Base-by-base conservation (phyloP, 2,888 invertebrate species). In the Halocaridina rubra region DNA sequence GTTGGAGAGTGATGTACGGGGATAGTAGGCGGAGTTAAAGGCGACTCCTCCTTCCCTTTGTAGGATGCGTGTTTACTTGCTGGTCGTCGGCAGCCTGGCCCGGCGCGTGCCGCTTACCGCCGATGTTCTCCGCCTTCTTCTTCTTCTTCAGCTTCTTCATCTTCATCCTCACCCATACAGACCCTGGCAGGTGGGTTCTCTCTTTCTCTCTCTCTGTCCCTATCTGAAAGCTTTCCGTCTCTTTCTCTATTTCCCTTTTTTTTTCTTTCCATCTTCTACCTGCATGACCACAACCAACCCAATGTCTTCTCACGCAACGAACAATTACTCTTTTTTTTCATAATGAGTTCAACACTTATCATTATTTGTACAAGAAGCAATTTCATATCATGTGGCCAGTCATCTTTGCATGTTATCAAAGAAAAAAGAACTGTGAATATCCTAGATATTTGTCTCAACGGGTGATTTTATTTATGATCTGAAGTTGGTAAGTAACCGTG, bases 1-100 rank as follows among this genome's bases (percentile, higher is more conserved):
- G 75, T 57, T 39, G 81, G 67, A 81, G 77, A 57, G 82, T 84
- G 82, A 84, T 84, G 82, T 78, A 84, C 80, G 78, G 82, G n/a
- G 57, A 64, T 33, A 71, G 72, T 27, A 64, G 82, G 82, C 59
- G 77, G 78, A 61, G 72, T 32, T n/a, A 27, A 19, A 19, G 19
- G 5, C 24, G 39, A 72, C 82, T 72, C 82, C 82, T 84, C 82
- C 82, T 78, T 39, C 77, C 59, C n/a, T 30, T 71, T 61, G 78
- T 71, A 59, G 57, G 82, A 71, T 61, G 72, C 39, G 32, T 78
- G 72, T 78, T 84, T 84, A 84, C 82, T 84, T 59, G 72, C 78
- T 71, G 78, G 78, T 78, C 78, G 77, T 77, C 78, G 82, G 71
- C 78, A 78, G 78, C 82, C 39, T 19, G 78, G 82, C 82, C 82